Percentiles rank a stretch among this genome's conserved stretches.
These are phyloP conservation scores for Melanostigma gelatinosum DNA, from an alignment of 2,113 vertebrate genomes.

Conservation along the genomic window DNA sequence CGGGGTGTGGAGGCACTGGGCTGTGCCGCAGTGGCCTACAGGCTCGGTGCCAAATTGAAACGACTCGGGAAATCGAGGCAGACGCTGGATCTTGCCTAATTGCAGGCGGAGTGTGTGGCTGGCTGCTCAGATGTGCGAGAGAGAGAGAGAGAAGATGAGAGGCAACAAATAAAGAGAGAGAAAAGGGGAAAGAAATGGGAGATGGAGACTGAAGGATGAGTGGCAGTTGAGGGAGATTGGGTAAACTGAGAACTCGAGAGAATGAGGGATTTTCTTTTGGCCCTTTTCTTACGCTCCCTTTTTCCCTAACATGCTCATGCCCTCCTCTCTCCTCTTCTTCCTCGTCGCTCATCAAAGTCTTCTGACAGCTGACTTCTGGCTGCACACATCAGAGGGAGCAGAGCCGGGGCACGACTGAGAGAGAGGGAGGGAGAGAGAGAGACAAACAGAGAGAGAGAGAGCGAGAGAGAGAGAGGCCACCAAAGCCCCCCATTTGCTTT, in stretches of 20 bases:
- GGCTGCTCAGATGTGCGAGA: slow-evolving; percentile 43
- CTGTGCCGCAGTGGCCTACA: slow-evolving; percentile 72
- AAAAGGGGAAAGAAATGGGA: slow-evolving; percentile 22
- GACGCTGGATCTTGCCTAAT: slow-evolving; percentile 70
- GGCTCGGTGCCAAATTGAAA: slow-evolving; percentile 76
- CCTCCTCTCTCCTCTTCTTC: slow-evolving; percentile 20
- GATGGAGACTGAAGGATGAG: slow-evolving; percentile 50
- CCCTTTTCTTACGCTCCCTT: slow-evolving; percentile 43
- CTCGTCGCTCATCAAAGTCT: slow-evolving; percentile 74
- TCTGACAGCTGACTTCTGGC: slow-evolving; percentile 81
- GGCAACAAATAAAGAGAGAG: slow-evolving; percentile 45
- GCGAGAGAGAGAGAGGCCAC: slow-evolving; percentile 45
- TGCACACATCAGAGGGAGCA: slow-evolving; percentile 75
- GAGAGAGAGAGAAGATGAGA: slow-evolving; percentile 47
- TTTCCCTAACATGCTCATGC: background rate
- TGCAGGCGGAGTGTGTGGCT: slow-evolving; percentile 56
- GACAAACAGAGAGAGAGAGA: slow-evolving; percentile 11
- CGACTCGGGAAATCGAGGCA: slow-evolving; percentile 67
- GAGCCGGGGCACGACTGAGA: slow-evolving; percentile 41
- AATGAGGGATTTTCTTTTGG: slow-evolving; percentile 71
- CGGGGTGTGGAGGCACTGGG: slow-evolving; percentile 72
- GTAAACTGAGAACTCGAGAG: slow-evolving; percentile 55
- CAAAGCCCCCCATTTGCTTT: slow-evolving; percentile 63
- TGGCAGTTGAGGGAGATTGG: slow-evolving; percentile 58
- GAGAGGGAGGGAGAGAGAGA: slow-evolving; percentile 5